phyloP scores from a whole-genome alignment of 2,888 invertebrate genomes.

The Diachrysia chrysitis region DNA sequence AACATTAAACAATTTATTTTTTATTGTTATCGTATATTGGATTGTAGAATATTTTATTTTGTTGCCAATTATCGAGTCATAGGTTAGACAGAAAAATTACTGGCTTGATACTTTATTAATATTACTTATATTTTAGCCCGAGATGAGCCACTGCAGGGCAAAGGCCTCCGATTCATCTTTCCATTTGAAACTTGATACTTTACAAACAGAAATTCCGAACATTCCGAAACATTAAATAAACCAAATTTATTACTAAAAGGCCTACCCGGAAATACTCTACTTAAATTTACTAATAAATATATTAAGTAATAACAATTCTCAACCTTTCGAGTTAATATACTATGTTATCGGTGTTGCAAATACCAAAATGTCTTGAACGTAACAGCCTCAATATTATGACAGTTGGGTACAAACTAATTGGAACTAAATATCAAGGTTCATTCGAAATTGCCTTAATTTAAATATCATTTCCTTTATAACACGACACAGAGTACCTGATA shows the following conservation, averaged over 20 bases:
- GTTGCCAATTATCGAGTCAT: background rate
- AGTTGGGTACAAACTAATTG: constrained; percentile 57
- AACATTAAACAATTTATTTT: constrained; percentile 8
- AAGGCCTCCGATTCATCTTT: no score
- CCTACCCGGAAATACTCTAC: constrained; percentile 3
- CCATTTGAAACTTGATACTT: no score
- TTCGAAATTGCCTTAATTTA: constrained; percentile 52
- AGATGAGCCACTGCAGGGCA: no score
- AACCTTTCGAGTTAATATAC: constrained; percentile 15
- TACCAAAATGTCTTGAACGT: constrained; percentile 55
- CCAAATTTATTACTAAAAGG: background rate
- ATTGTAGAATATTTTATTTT: background rate
- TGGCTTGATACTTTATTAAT: no score
- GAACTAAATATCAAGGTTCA: constrained; percentile 67
- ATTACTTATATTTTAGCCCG: no score
- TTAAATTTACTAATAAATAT: constrained; percentile 5
- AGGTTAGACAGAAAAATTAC: background rate
- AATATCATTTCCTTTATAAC: constrained; percentile 55
- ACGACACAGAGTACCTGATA: constrained; percentile 8
- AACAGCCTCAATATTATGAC: constrained; percentile 57
- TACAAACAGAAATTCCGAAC: background rate
- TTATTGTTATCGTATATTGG: background rate
- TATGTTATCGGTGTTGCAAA: constrained; percentile 22
- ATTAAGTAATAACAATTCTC: constrained; percentile 12
- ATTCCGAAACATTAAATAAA: background rate